phyloP scores from a whole-genome alignment of 2,113 vertebrate species.

The Nesospiza acunhae region DNA sequence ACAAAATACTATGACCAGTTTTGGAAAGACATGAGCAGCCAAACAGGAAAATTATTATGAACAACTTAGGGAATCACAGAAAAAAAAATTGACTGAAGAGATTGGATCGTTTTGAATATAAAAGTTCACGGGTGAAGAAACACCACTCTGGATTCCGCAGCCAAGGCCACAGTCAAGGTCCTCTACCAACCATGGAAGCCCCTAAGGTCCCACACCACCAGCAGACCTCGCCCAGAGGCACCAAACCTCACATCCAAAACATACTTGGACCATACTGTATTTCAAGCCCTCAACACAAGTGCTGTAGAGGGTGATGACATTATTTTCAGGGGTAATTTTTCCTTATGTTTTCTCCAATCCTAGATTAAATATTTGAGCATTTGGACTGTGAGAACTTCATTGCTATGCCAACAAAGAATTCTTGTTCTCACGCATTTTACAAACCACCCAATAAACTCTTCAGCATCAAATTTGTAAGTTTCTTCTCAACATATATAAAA shows the following conservation, averaged over 20 bases:
- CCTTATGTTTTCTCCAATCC: background rate
- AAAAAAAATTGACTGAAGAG: background rate
- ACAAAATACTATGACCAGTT: background rate
- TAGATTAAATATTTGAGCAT: background rate
- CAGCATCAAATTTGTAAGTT: background rate
- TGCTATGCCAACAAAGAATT: background rate
- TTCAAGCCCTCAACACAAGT: background rate
- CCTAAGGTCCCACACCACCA: background rate
- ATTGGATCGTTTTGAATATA: background rate
- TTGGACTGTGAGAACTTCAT: background rate
- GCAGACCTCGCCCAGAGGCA: background rate
- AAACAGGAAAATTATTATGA: background rate
- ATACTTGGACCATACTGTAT: background rate
- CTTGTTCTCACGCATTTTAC: background rate
- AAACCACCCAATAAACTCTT: background rate
- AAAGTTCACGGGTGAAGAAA: background rate
- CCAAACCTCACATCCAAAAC: background rate
- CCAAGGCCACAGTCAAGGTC: background rate
- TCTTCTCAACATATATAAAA: background rate
- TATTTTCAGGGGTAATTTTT: background rate
- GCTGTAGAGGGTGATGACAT: background rate
- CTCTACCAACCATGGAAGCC: background rate
- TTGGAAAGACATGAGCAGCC: background rate
- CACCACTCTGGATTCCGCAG: background rate
- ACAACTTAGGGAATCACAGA: rapidly evolving